Evolutionary conservation across 92 coral and sea anemone genomes (phyloP).

Genomic region (Micromussa lordhowensis): DNA sequence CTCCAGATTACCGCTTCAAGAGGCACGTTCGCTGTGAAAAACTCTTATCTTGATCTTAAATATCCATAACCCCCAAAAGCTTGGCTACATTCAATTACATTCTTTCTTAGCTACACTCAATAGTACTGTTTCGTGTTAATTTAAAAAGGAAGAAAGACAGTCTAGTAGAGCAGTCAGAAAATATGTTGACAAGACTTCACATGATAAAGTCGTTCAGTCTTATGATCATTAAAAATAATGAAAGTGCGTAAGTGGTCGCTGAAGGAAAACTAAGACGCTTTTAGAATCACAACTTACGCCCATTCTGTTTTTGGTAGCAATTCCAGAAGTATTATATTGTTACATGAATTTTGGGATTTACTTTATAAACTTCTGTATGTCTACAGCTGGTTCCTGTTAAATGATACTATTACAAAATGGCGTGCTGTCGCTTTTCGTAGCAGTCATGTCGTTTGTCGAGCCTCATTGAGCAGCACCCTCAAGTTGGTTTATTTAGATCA

Average conservation of each 20-base stretch:
- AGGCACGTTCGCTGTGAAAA: not conserved
- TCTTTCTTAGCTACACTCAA: not conserved
- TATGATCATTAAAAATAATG: not conserved
- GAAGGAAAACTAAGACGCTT: not conserved
- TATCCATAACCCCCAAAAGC: not conserved
- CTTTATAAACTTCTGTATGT: not conserved
- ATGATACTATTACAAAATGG: not conserved
- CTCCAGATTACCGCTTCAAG: not conserved
- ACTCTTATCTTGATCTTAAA: not conserved
- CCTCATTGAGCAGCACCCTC: not conserved
- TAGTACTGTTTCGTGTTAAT: not conserved
- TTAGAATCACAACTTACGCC: not conserved
- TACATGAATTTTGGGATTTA: not conserved
- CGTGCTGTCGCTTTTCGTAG: not conserved
- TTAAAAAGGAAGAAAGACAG: not conserved
- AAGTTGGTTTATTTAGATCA: not conserved
- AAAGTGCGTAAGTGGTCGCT: not conserved
- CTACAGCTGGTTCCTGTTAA: not conserved
- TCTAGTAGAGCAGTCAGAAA: not conserved
- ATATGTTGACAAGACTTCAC: not conserved
- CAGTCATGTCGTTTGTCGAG: not conserved
- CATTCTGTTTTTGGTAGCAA: not conserved
- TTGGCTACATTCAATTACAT: no score
- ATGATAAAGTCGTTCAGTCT: not conserved
- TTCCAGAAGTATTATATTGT: not conserved